A percentile compares a stretch with the other conserved stretches of the same genome.
These are phyloP conservation scores for Oryzaephilus surinamensis DNA, from an alignment of 1,140 invertebrate species.

Conservation along the genomic window DNA sequence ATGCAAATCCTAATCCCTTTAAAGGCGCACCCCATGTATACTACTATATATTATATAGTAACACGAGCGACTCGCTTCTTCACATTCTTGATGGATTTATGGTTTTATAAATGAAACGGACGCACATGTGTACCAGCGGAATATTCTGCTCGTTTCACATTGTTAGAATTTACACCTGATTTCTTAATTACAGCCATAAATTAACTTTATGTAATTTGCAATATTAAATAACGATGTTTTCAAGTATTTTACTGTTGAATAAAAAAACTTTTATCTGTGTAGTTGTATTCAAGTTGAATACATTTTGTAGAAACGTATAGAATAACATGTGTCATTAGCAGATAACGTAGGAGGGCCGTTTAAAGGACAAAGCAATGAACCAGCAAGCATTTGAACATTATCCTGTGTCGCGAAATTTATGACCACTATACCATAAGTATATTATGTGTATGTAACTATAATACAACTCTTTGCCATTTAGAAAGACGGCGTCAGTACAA, in stretches of 20 bases:
- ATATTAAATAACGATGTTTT: not conserved
- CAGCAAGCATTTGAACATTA: no score
- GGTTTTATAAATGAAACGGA: constrained; percentile 11
- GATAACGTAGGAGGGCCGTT: no score
- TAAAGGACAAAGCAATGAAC: no score
- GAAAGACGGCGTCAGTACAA: constrained; percentile 1
- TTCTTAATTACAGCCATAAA: constrained; percentile 12
- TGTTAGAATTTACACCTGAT: constrained; percentile 10
- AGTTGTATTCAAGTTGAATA: no score
- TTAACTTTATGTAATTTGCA: not conserved
- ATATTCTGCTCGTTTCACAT: constrained; percentile 1
- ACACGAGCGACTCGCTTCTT: not conserved
- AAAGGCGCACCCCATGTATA: constrained; percentile 8
- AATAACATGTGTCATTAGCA: no score
- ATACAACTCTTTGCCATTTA: no score
- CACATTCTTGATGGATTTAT: constrained; percentile 12
- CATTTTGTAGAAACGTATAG: no score
- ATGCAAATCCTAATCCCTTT: constrained; percentile 18
- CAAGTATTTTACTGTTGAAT: no score
- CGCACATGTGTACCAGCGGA: constrained; percentile 10
- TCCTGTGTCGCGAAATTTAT: no score
- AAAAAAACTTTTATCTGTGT: no score
- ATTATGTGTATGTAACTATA: no score
- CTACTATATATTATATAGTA: not conserved
- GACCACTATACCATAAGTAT: no score